Percentiles rank a stretch among this genome's conserved stretches.
phyloP scores from a whole-genome alignment of 2,113 vertebrate species.

The Eleginops maclovinus region DNA sequence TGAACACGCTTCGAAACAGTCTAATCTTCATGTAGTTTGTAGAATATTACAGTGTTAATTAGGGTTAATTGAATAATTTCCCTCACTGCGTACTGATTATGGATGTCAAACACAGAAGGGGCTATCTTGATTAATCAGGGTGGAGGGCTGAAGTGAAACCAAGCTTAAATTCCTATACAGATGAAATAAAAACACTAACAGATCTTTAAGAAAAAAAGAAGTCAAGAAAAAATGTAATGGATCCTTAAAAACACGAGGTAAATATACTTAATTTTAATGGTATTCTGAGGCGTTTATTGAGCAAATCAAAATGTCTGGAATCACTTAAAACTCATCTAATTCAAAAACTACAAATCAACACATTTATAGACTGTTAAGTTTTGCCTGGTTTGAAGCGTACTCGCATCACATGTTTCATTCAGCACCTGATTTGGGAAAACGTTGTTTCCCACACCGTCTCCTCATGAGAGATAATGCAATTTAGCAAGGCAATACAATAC shows the following conservation, averaged over 20 bases:
- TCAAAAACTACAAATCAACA: not conserved
- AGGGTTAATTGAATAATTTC: conserved; percentile 81
- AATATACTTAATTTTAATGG: not conserved
- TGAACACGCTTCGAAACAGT: conserved; percentile 69
- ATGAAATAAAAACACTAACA: conserved; percentile 21
- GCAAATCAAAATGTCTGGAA: not conserved
- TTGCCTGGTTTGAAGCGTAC: conserved; percentile 25
- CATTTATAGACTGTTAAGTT: not conserved
- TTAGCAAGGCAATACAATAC: conserved; percentile 68
- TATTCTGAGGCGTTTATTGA: not conserved
- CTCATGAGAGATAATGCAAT: conserved; percentile 77
- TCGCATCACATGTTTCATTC: conserved; percentile 49
- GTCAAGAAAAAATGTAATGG: not conserved
- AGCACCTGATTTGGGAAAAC: conserved; percentile 57
- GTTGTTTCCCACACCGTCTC: conserved; percentile 66
- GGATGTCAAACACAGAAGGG: conserved; percentile 68
- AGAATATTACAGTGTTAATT: conserved; percentile 80
- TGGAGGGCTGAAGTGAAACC: conserved; percentile 24
- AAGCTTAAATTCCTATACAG: conserved; percentile 41
- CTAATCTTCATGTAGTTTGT: conserved; percentile 69
- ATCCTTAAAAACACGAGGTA: not conserved
- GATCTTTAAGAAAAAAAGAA: not conserved
- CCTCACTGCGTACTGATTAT: conserved; percentile 65
- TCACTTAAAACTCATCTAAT: too few species aligned
- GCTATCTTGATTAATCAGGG: conserved; percentile 61